Conservation (phyloP, 2,888 invertebrate species). For the Apamea epomidion region DNA sequence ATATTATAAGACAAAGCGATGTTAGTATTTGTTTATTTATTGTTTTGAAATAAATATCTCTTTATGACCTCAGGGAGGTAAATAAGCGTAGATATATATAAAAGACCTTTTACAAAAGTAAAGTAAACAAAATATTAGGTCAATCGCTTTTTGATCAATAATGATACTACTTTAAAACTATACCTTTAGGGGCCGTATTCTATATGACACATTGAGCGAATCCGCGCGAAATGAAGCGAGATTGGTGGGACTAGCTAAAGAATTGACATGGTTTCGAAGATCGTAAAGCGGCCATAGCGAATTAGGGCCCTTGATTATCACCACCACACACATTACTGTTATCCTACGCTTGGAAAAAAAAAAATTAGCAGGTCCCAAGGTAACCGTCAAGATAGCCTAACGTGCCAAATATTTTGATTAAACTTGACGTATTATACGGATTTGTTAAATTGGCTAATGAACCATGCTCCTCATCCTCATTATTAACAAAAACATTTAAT, state of each 20-base stretch:
- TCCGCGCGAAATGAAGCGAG: too few relatives aligned
- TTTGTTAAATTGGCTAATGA: neutral
- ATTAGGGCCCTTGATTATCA: too few relatives aligned
- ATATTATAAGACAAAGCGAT: slow-evolving; percentile 64
- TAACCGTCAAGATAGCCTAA: neutral
- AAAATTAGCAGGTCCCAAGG: neutral
- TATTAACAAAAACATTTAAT: slow-evolving; percentile 27
- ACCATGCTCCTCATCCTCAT: neutral
- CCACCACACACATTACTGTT: too few relatives aligned
- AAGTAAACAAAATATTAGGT: neutral
- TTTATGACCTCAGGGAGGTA: neutral
- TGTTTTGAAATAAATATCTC: slow-evolving; percentile 31
- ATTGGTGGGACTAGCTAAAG: too few relatives aligned
- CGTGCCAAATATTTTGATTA: slow-evolving; percentile 6
- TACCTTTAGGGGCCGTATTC: neutral
- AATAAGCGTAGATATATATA: neutral
- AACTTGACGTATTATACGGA: neutral
- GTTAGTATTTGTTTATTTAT: slow-evolving; percentile 57
- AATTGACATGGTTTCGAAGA: too few relatives aligned
- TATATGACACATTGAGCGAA: too few relatives aligned
- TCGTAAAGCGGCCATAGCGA: too few relatives aligned
- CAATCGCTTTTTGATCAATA: neutral
- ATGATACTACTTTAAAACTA: neutral
- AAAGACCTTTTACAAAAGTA: neutral
- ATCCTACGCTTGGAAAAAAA: neutral